Percentiles rank a stretch among this genome's conserved stretches.
Evolutionary conservation across 2,888 invertebrate genomes (phyloP).

Genomic region (Nemotelus pantherinus): DNA sequence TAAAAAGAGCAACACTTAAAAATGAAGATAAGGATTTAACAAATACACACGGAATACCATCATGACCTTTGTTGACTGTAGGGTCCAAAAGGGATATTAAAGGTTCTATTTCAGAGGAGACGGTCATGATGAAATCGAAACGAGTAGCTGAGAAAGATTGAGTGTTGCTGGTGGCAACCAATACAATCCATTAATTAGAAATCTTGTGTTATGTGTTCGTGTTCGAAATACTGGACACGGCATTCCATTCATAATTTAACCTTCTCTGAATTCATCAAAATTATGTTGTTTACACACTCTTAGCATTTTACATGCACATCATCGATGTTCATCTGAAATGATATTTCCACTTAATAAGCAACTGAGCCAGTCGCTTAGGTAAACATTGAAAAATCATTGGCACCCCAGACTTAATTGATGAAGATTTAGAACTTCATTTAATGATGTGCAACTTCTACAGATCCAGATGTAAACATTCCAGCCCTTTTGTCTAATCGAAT

Average conservation of each 20-base stretch:
- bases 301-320: background rate
- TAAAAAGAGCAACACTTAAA: too few relatives aligned
- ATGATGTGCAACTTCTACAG: constrained; percentile 31
- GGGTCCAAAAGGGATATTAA: too few relatives aligned
- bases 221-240: background rate
- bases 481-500: constrained; percentile 34
- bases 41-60: too few relatives aligned
- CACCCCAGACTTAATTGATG: constrained; percentile 27
- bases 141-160: too few relatives aligned
- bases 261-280: constrained; percentile 24
- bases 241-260: constrained; percentile 24
- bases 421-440: constrained; percentile 39
- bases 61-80: too few relatives aligned
- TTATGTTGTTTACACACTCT: constrained; percentile 21
- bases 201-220: too few relatives aligned
- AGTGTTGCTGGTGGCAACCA: too few relatives aligned
- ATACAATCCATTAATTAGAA: too few relatives aligned
- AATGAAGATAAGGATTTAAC: too few relatives aligned
- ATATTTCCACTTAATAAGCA: constrained; percentile 4
- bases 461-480: constrained; percentile 38
- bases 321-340: background rate
- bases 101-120: too few relatives aligned
- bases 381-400: constrained; percentile 13
- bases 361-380: constrained; percentile 4
- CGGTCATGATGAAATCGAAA: too few relatives aligned